Base-by-base conservation (phyloP, 1,140 invertebrate species). In the Brachionus rubens region DNA sequence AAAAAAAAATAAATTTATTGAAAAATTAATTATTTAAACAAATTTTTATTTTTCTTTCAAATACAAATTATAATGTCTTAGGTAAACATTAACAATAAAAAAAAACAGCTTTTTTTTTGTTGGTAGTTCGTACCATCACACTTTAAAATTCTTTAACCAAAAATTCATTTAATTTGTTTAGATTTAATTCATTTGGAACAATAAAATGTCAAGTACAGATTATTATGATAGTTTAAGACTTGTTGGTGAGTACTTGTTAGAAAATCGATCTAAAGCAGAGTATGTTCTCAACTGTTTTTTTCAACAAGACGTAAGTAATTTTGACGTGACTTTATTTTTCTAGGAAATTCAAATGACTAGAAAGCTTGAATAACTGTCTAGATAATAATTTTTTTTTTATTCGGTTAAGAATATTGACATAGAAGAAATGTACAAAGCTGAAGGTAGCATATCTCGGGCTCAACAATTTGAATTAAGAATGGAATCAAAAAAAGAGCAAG, bases 391-490 rank as follows among this genome's bases (percentile, higher is more conserved):
- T 68, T 16, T 24, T 30, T 48, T 16, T 19, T 36, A 7, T 50
- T n/a, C n/a, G n/a, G n/a, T n/a, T n/a, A n/a, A 72, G 68, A 72
- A 6, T 72, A 50, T 50, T 50, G 68, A 72, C 26, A 28, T 72
- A 9, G 68, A 72, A 50, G 68, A 72, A 72, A 72, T 72, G 68
- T 40, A 54, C 14, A 72, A 72, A 40, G 68, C 68, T 9, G 68
- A 72, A 14, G 68, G 68, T 16, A 72, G 68, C 26, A 10, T 54
- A 16, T 26, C n/a, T n/a, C 43, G 50, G 7, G 68, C 68, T 9
- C 68, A 72, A 33, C 30, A 72, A 54, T 72, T 72, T 19, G 68
- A 72, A 54, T 54, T 72, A 24, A 33, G 68, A 72, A 72, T 72
- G 68, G 21, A 50, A 14, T 72, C 68, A 16, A 72, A 72, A 46